Evolutionary conservation across 2,888 invertebrate genomes (phyloP).

Genomic region (Antheraea assamensis): DNA sequence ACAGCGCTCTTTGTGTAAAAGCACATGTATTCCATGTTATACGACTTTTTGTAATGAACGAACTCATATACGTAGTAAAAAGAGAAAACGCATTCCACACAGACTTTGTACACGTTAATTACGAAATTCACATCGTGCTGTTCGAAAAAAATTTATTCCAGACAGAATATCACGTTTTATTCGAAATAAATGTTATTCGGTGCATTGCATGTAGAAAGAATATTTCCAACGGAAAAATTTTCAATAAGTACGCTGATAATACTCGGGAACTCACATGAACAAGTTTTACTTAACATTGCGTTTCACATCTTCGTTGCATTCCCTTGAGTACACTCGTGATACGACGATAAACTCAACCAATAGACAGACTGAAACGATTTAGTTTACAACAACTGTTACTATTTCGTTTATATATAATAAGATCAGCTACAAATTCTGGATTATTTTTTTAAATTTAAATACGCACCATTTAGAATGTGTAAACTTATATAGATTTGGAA

Average conservation of each 20-base stretch:
- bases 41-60: background rate
- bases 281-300: background rate
- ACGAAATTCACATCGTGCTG: background rate
- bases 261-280: background rate
- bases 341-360: constrained; percentile 7
- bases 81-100: background rate
- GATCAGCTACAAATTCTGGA: background rate
- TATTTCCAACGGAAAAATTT: background rate
- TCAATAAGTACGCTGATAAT: background rate
- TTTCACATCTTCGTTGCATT: background rate
- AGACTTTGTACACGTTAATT: background rate
- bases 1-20: background rate
- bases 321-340: constrained; percentile 7
- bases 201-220: background rate
- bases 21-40: background rate
- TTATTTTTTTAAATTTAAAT: background rate
- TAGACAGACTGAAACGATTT: constrained; percentile 3
- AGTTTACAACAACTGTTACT: background rate
- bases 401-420: background rate
- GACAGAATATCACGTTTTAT: background rate
- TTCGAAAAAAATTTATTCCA: background rate
- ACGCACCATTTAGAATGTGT: background rate
- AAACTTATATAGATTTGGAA: background rate
- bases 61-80: background rate
- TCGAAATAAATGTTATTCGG: background rate